A percentile compares a stretch with the other conserved stretches of the same genome.
Conservation (phyloP, 2,888 invertebrate species). For the Eurytoma adleriae region DNA sequence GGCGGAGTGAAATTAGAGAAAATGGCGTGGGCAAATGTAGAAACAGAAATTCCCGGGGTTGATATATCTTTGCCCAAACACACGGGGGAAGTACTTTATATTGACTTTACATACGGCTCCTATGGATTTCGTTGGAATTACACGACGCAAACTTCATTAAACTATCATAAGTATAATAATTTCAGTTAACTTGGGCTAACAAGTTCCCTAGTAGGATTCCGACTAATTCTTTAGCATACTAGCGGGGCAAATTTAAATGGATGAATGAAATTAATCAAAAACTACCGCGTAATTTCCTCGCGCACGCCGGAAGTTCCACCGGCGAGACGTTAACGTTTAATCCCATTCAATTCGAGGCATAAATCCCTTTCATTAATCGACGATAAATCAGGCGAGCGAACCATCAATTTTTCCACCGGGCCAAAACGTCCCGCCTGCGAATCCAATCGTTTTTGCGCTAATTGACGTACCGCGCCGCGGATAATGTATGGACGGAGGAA, state of each 20-base stretch:
- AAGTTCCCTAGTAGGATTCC: too few relatives aligned
- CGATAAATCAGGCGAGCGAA: not conserved
- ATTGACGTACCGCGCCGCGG: conserved; percentile 5
- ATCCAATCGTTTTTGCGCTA: conserved; percentile 22
- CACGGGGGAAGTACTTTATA: too few relatives aligned
- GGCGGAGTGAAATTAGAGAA: too few relatives aligned
- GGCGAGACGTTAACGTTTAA: not conserved
- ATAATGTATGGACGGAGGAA: not conserved
- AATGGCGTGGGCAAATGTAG: too few relatives aligned
- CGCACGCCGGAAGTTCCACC: too few relatives aligned
- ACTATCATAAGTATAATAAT: too few relatives aligned
- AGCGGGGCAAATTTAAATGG: not conserved
- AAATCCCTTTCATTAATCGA: not conserved
- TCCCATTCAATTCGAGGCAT: not conserved
- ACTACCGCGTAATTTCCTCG: not conserved
- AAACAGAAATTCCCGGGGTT: too few relatives aligned
- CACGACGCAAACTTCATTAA: too few relatives aligned
- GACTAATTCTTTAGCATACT: not conserved
- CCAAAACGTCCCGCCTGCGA: not conserved
- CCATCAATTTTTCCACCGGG: conserved; percentile 24
- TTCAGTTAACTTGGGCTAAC: too few relatives aligned
- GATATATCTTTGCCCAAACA: too few relatives aligned
- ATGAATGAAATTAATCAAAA: not conserved
- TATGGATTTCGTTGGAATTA: too few relatives aligned
- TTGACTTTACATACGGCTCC: too few relatives aligned